phyloP scores from a whole-genome alignment of 30 jellyfish, hydroid and myxozoan genomes.

The Rhopilema esculentum region DNA sequence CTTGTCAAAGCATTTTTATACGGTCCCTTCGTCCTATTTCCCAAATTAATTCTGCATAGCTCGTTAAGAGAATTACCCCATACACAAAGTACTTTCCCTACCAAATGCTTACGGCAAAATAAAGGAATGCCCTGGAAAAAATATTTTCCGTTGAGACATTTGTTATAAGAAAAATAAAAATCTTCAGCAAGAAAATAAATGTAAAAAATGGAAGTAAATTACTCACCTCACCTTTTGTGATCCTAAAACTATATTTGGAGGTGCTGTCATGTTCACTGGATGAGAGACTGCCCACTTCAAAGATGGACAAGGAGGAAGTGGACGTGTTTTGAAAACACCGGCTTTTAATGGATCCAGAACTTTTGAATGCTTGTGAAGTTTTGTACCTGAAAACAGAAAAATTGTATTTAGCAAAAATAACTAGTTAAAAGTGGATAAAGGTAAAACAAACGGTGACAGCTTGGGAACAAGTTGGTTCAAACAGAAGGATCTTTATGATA shows the following conservation, averaged over 20 bases:
- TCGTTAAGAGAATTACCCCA: no score
- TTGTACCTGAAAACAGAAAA: constrained; percentile 68
- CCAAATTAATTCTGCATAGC: no score
- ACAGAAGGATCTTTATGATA: no score
- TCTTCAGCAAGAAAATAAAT: neutral
- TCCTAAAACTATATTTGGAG: constrained; percentile 53
- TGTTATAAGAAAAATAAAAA: neutral
- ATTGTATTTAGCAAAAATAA: no score
- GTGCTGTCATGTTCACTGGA: constrained; percentile 54
- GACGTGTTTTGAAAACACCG: constrained; percentile 57
- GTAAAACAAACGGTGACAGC: no score
- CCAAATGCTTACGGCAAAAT: no score
- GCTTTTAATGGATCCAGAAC: constrained; percentile 78
- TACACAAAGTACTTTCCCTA: no score
- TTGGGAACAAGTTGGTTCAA: no score
- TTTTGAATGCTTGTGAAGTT: constrained; percentile 85
- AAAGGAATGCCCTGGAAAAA: no score
- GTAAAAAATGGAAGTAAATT: neutral
- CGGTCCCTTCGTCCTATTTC: no score
- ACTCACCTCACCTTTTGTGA: constrained; percentile 83
- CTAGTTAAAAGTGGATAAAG: no score
- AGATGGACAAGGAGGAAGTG: constrained; percentile 96
- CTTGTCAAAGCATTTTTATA: no score
- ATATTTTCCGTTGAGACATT: neutral
- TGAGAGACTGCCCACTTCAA: constrained; percentile 90